These are phyloP conservation scores for Antigone vipio DNA, from an alignment of 2,113 vertebrate genomes.

Conservation along the genomic window DNA sequence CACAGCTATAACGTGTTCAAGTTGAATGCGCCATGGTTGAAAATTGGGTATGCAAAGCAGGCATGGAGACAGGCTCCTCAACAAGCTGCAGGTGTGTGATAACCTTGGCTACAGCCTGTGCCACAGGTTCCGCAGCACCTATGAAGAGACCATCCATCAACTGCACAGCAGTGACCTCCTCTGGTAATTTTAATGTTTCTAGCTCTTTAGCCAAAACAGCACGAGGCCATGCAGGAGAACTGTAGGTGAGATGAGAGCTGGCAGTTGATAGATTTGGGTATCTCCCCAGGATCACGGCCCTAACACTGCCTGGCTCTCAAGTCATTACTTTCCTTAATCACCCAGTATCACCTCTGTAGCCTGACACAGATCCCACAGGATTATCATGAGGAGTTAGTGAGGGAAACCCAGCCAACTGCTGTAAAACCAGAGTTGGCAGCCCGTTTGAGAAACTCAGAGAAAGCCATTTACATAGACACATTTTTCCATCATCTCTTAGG, in stretches of 20 bases:
- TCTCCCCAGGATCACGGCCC: not conserved
- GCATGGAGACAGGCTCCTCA: too few relatives aligned
- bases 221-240: not conserved
- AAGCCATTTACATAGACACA: not conserved
- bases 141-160: too few relatives aligned
- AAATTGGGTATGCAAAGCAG: not conserved
- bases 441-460: not conserved
- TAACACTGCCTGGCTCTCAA: not conserved
- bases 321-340: not conserved
- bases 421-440: not conserved
- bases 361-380: not conserved
- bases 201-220: not conserved
- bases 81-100: not conserved
- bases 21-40: not conserved
- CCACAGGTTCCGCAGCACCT: not conserved
- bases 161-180: not conserved
- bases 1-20: not conserved
- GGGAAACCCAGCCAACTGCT: too few relatives aligned
- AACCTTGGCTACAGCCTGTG: not conserved
- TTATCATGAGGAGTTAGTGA: not conserved
- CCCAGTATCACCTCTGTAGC: too few relatives aligned
- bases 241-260: not conserved
- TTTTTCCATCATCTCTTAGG: not conserved
- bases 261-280: not conserved
- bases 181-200: not conserved